Conservation (phyloP, 2,797 vertebrate genomes). For the Taeniopygia guttata region DNA sequence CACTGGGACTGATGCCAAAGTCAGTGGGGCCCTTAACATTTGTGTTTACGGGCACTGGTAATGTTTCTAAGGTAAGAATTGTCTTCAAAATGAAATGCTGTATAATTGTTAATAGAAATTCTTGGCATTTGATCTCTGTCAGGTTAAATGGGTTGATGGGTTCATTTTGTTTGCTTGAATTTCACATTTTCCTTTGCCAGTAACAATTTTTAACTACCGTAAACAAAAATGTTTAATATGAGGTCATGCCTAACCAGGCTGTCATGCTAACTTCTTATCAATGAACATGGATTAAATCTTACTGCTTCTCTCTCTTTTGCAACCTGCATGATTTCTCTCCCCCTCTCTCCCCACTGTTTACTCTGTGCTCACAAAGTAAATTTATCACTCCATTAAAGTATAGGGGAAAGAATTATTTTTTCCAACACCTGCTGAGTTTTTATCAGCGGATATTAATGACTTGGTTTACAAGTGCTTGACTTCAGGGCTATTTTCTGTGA, state of each 20-base stretch:
- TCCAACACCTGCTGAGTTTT: background rate
- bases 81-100: background rate
- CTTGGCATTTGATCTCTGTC: background rate
- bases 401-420: background rate
- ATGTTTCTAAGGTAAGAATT: constrained; percentile 91
- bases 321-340: background rate
- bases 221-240: background rate
- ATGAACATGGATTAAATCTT: background rate
- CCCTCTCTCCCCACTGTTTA: background rate
- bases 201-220: background rate
- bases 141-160: background rate
- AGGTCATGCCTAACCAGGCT: background rate
- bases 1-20: constrained; percentile 94
- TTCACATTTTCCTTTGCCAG: background rate
- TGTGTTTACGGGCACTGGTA: constrained; percentile 97
- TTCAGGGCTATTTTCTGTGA: background rate
- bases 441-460: background rate
- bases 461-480: background rate
- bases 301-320: background rate
- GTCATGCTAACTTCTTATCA: background rate
- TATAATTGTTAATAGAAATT: background rate
- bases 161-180: background rate
- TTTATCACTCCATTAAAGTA: background rate
- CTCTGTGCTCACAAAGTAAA: background rate
- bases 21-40: constrained; percentile 94